phyloP scores from a whole-genome alignment of 2,113 vertebrate genomes.

The Trochalopteron elliotii region DNA sequence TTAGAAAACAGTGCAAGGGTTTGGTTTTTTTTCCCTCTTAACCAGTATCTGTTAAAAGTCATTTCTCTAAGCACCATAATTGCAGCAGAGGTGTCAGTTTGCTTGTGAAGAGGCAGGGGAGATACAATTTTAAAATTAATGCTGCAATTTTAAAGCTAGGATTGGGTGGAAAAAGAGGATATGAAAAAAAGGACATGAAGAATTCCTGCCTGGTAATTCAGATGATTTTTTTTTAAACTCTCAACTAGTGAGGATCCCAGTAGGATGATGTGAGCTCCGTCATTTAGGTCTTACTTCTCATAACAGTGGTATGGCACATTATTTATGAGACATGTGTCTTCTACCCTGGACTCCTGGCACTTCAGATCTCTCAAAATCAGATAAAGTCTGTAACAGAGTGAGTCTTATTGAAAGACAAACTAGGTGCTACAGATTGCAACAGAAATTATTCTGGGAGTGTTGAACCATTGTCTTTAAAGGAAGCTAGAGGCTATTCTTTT shows the following conservation, averaged over 20 bases:
- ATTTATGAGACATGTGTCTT: not conserved
- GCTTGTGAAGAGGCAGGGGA: not conserved
- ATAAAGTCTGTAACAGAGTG: not conserved
- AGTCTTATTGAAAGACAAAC: not conserved
- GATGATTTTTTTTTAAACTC: not conserved
- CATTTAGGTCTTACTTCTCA: not conserved
- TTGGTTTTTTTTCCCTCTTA: not conserved
- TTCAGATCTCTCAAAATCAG: not conserved
- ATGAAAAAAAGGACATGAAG: not conserved
- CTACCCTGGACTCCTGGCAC: not conserved
- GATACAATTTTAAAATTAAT: not conserved
- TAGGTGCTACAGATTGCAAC: not conserved
- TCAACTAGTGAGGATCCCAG: not conserved
- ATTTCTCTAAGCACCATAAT: not conserved
- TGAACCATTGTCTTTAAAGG: not conserved
- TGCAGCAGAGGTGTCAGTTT: not conserved
- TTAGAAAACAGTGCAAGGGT: not conserved
- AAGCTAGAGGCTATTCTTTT: not conserved
- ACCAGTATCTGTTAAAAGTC: not conserved
- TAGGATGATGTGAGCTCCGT: not conserved
- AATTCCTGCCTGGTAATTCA: not conserved
- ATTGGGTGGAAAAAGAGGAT: not conserved
- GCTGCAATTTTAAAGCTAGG: not conserved
- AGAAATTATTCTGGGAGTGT: not conserved
- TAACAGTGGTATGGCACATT: not conserved